phyloP scores from a whole-genome alignment of 2,888 invertebrate species.

The Tenthredo mesomela region DNA sequence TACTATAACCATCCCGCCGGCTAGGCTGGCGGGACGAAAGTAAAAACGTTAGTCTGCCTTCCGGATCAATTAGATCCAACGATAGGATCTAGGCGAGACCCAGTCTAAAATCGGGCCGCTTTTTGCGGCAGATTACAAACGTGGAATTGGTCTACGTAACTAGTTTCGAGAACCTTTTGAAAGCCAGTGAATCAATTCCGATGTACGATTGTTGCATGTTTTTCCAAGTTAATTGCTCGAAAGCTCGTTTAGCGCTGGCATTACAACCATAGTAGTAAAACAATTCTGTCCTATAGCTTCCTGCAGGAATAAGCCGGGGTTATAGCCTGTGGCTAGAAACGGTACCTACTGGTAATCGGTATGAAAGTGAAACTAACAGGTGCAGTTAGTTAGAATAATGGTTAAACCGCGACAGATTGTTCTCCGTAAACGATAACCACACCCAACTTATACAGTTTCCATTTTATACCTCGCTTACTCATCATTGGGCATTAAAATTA shows the following conservation, averaged over 20 bases:
- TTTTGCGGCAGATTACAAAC: neutral
- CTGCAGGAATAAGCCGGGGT: slow-evolving; percentile 25
- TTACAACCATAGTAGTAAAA: slow-evolving; percentile 8
- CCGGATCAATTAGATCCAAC: slow-evolving; percentile 39
- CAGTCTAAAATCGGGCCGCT: neutral
- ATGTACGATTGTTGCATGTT: slow-evolving; percentile 22
- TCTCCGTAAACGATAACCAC: slow-evolving; percentile 21
- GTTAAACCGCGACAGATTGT: slow-evolving; percentile 24
- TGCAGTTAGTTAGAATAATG: slow-evolving; percentile 36
- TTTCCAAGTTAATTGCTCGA: slow-evolving; percentile 39
- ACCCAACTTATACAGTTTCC: neutral
- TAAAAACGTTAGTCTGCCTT: slow-evolving; percentile 36
- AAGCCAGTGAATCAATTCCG: slow-evolving; percentile 16
- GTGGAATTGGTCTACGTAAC: neutral
- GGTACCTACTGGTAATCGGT: slow-evolving; percentile 40
- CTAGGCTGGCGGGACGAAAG: slow-evolving; percentile 10
- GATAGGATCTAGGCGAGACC: slow-evolving; percentile 5
- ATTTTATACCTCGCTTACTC: neutral
- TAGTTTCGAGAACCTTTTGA: neutral
- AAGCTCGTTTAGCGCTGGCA: slow-evolving; percentile 26
- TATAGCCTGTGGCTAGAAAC: slow-evolving; percentile 18
- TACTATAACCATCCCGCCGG: neutral
- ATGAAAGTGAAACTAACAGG: slow-evolving; percentile 52
- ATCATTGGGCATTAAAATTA: neutral
- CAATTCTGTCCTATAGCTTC: slow-evolving; percentile 28